Conservation (phyloP, 2,888 invertebrate species). For the Tachina lurida region DNA sequence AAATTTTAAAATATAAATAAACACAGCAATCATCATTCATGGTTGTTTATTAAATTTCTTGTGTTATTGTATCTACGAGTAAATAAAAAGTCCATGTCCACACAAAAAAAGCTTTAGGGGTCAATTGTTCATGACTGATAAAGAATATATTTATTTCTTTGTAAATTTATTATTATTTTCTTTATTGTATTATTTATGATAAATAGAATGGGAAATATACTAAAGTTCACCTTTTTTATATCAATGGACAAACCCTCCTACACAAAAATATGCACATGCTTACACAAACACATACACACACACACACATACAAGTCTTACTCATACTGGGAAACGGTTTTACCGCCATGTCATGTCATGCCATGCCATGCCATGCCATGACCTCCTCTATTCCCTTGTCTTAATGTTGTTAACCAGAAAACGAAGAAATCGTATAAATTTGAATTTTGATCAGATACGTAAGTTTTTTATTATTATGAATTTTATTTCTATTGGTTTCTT, state of each 20-base stretch:
- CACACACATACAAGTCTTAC: neutral
- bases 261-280: neutral
- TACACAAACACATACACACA: neutral
- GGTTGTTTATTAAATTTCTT: neutral
- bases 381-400: constrained; percentile 33
- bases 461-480: neutral
- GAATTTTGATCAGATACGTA: constrained; percentile 44
- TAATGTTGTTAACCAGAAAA: constrained; percentile 43
- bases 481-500: constrained; percentile 22
- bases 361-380: too few relatives aligned
- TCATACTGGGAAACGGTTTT: neutral
- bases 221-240: neutral
- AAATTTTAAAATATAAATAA: neutral
- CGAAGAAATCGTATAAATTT: constrained; percentile 53
- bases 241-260: constrained; percentile 1
- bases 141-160: constrained; percentile 38
- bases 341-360: too few relatives aligned
- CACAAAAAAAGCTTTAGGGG: constrained; percentile 48
- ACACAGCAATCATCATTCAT: neutral
- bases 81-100: constrained; percentile 1
- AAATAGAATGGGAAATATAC: constrained; percentile 43
- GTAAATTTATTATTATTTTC: constrained; percentile 33
- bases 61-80: neutral
- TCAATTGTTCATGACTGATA: constrained; percentile 29
- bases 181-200: constrained; percentile 48